Evolutionary conservation across 2,113 vertebrate species (phyloP).

Genomic region (Procavia capensis): DNA sequence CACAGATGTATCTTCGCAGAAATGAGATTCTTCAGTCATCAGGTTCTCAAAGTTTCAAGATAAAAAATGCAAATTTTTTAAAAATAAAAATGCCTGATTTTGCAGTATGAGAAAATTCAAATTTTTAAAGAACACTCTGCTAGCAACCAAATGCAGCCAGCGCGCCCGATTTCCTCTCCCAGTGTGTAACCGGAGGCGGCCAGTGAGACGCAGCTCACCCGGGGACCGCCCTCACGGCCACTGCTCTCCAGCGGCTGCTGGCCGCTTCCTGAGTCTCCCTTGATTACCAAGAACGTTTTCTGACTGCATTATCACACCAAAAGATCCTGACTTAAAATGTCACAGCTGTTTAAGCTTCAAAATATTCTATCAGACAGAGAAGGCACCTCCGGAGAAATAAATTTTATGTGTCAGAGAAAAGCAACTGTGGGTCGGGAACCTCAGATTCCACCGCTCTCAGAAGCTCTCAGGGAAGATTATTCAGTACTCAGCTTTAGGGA

Average conservation of each 20-base stretch:
- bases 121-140: neutral
- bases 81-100: neutral
- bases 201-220: conserved; percentile 13
- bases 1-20: neutral
- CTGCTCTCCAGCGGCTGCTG: neutral
- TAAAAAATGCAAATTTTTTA: neutral
- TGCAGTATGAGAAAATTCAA: neutral
- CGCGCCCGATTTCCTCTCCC: neutral
- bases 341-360: conserved; percentile 10
- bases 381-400: neutral
- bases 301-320: neutral
- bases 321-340: neutral
- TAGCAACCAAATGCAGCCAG: neutral
- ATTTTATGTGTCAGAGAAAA: neutral
- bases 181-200: neutral
- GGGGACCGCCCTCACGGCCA: neutral
- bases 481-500: neutral
- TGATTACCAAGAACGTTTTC: conserved; percentile 23
- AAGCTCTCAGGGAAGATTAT: neutral
- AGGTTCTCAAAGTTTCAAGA: neutral
- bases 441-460: conserved; percentile 1
- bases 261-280: conserved; percentile 6
- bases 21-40: neutral
- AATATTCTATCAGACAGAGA: neutral
- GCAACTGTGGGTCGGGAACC: neutral